Base-by-base conservation (phyloP, 2,888 invertebrate genomes). In the Osmoderma eremita region DNA sequence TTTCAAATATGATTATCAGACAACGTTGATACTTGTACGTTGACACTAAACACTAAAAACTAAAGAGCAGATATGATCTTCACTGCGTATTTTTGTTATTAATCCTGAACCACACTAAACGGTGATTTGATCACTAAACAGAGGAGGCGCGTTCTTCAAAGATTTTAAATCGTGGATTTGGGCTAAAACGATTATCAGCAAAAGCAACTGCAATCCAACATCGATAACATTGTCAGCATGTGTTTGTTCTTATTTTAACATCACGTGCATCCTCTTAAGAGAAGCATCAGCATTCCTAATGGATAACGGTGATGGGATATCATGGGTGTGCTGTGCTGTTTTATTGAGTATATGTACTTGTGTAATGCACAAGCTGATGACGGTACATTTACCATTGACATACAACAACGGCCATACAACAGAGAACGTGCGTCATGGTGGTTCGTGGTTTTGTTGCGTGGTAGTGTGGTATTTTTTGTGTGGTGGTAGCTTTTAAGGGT, bases 401-500 rank as follows among this genome's bases (percentile, higher is more conserved):
- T 30, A 50, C n/a, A 50, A 15, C 42, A 10, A 30, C n/a, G n/a
- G n/a, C n/a, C 30, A 30, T 30, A 48, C 62, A 62, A 45, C 39
- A 50, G 24, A 49, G 50, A 65, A 53, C 17, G 42, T 63, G 56
- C 56, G 13, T 5, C 41, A 41, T 36, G 20, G 30, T 30, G 30
- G 30, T 30, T 61, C 45, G 42, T 42, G 61, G 45, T 61, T 15
- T 5, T 61, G 61, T 22, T 12, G 42, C n/a, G 61, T 30, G 62
- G 12, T 18, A 67, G 30, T 30, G 69, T 71, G 71, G 71, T 68
- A 41, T 54, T 62, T 69, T 65, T 51, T 67, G 53, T 65, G 58
- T 56, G 54, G 64, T 24, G 62, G 69, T 45, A 53, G 70, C 30
- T n/a, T n/a, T n/a, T n/a, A n/a, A n/a, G 58, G 49, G 41, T 42